phyloP scores from a whole-genome alignment of 2,797 vertebrate species.

The Sebastes cheni region DNA sequence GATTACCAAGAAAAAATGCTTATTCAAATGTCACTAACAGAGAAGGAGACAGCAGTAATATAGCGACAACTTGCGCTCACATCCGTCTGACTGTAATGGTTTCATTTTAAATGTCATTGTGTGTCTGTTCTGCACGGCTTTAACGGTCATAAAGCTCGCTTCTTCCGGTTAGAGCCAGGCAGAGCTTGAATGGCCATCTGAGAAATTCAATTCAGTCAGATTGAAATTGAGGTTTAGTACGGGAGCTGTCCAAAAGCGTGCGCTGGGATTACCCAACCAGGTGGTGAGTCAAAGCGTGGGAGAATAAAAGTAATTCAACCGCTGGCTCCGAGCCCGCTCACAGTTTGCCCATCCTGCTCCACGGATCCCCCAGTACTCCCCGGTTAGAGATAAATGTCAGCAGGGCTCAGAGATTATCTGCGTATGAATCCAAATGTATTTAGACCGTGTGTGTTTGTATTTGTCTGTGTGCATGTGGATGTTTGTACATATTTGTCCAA shows the following conservation, averaged over 20 bases:
- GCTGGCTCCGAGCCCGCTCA: constrained; percentile 41
- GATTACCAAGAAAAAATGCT: constrained; percentile 30
- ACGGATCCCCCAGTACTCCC: not conserved
- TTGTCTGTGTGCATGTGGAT: not conserved
- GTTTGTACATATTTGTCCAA: constrained; percentile 39
- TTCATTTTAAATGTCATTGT: constrained; percentile 62
- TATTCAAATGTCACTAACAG: constrained; percentile 60
- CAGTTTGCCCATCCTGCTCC: not conserved
- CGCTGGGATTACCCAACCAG: constrained; percentile 58
- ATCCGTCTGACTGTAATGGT: constrained; percentile 15
- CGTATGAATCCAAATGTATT: not conserved
- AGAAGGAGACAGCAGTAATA: constrained; percentile 18
- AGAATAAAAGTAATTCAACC: constrained; percentile 47
- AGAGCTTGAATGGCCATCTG: constrained; percentile 37
- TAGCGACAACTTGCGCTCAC: not conserved
- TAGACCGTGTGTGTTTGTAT: not conserved
- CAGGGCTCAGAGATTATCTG: constrained; percentile 31
- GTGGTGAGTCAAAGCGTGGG: constrained; percentile 56
- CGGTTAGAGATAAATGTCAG: constrained; percentile 35
- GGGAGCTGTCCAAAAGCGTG: constrained; percentile 27
- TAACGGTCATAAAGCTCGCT: constrained; percentile 16
- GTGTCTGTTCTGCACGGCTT: constrained; percentile 8
- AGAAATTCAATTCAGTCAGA: constrained; percentile 59
- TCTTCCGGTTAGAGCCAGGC: not conserved
- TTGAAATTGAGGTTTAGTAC: constrained; percentile 43